Percentiles rank a stretch among this genome's conserved stretches.
These are phyloP conservation scores for Datnioides undecimradiatus DNA, from an alignment of 2,113 vertebrate species.

Conservation along the genomic window DNA sequence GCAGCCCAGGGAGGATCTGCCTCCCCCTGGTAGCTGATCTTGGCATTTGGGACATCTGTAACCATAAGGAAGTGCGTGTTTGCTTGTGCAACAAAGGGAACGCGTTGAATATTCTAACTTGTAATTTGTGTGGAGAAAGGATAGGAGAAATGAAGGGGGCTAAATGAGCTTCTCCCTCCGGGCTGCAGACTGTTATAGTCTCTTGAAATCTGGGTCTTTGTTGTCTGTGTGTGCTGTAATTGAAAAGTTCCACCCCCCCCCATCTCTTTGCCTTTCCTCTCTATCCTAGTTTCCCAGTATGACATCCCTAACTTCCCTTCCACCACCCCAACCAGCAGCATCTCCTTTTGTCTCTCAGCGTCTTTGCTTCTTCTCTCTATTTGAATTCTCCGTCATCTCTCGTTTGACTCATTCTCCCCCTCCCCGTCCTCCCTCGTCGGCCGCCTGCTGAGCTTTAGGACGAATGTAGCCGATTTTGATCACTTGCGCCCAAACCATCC, in stretches of 20 bases:
- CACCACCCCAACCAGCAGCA: constrained; percentile 36
- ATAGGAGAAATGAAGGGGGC: constrained; percentile 63
- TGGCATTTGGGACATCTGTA: constrained; percentile 58
- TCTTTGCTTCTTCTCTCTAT: constrained; percentile 44
- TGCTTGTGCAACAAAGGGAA: constrained; percentile 70
- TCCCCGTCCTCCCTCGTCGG: constrained; percentile 3
- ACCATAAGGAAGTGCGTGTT: constrained; percentile 61
- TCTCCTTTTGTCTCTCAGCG: constrained; percentile 19
- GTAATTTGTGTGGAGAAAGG: constrained; percentile 71
- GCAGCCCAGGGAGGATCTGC: constrained; percentile 51
- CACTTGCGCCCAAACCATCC: constrained; percentile 62
- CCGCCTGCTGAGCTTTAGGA: constrained; percentile 71
- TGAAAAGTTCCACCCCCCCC: constrained; percentile 77
- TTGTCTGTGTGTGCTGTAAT: constrained; percentile 80
- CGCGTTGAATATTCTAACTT: constrained; percentile 75
- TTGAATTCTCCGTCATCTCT: constrained; percentile 66
- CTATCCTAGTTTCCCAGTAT: constrained; percentile 49
- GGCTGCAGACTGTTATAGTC: constrained; percentile 77
- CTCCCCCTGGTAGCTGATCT: constrained; percentile 43
- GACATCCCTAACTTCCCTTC: constrained; percentile 49
- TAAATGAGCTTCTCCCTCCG: constrained; percentile 80
- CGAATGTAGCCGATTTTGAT: constrained; percentile 68
- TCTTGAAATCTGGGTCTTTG: constrained; percentile 82
- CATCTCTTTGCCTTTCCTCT: constrained; percentile 56
- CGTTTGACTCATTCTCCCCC: constrained; percentile 60